Evolutionary conservation across 2,888 invertebrate species (phyloP), one percentile per base, ranked within the genome.

Genomic region (Hydrotaea cyrtoneurina): DNA sequence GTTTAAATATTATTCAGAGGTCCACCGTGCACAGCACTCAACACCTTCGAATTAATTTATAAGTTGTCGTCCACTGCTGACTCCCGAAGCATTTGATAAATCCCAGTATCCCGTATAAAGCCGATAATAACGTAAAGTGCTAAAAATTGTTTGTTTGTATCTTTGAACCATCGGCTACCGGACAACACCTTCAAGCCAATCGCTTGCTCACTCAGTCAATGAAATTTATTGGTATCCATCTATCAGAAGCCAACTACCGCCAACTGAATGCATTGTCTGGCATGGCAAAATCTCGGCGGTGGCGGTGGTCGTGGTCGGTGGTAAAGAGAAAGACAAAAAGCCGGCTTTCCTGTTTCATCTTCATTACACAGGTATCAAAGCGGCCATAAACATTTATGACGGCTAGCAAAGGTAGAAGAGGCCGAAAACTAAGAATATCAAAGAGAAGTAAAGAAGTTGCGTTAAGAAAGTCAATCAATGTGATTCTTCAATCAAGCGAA

Each of bases 331-430:
- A 46, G 69, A 21, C 46, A 46, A 4, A 43, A 17, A 17, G 66
- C 43, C 85, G 85, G 85, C 76, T 46, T 46, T 73, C 69, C 46
- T 62, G 57, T 81, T 83, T 82, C 57, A 85, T 85, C 76, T 85
- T 53, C 23, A 46, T 36, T 46, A 23, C 66, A 19, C 74, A 82
- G 79, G 62, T 82, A 85, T 77, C 76, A 80, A 74, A 73, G 23
- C 43, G 69, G 17, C n/a, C 59, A 85, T 85, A 85, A 85, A 85
- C 55, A 62, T 85, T 82, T 85, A 82, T 85, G 64, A 66, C 69
- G 46, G 73, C 73, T 66, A 39, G 50, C 57, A 73, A 39, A 78
- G 57, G 43, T 71, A 15, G 36, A 43, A 53, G 57, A 75, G 73
- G 66, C 76, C 78, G 78, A 59, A 59, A 59, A 59, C 59, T 59